Evolutionary conservation across 2,888 invertebrate species (phyloP), one percentile per base, ranked within the genome.

Genomic region (Polydrusus tereticollis): DNA sequence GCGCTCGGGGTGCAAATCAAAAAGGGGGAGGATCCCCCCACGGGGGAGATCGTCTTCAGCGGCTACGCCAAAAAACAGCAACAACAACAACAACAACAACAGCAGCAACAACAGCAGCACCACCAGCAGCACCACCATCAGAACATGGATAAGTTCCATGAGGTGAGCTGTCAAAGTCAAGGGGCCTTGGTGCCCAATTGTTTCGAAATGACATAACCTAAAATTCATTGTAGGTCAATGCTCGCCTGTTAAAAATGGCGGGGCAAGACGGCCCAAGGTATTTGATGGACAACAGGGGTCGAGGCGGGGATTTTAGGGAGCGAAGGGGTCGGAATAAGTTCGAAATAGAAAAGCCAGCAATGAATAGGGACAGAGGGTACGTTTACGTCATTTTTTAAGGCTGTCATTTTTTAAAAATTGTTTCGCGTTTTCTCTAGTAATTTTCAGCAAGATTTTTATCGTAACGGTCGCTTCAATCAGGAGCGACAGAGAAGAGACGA

Each of bases 1-100:
- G 90, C 90, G 2, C 83, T 90, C 23, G 91, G 85, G 1, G 85
- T 86, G 1, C 84, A 85, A 71, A 82, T 85, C 16, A 85, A 86
- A 77, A 84, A 83, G 0, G 85, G 85, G 0, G 83, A 84, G 62
- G 85, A 86, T 75, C 83, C 85, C 0, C 76, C 78, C 0, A 81
- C 80, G 0, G 83, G 82, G 0, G 83, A 83, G 45, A 80, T 82
- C 8, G 78, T 79, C 60, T 81, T 83, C 8, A 82, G 82, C 60
- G 84, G 83, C 20, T 85, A 81, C 65, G 81, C 81, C n/a, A 85
- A 84, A 70, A 83, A 75, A 20, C 70, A 73, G 33, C 65, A 65
- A 14, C 67, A 73, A 43, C 57, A 69, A 10, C 23, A 29, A 20
- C 47, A 60, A 18, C 55, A 65, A 8, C 47, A 47, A 18, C 64